Conservation (phyloP, 2,113 vertebrate species). For the Anas platyrhynchos region DNA sequence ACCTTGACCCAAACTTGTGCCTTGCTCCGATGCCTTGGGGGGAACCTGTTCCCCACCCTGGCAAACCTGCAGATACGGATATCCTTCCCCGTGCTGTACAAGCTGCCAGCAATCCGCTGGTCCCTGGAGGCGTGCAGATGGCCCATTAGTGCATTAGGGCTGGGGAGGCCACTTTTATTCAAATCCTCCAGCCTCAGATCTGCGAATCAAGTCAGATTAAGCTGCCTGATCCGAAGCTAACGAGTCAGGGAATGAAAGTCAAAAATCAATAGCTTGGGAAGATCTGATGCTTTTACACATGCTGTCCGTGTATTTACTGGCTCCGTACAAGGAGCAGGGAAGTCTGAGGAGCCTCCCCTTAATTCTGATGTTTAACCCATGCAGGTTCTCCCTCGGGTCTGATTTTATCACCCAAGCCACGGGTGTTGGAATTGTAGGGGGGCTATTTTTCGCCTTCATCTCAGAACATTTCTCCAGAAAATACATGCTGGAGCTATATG, state of each 20-base stretch:
- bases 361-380: not conserved
- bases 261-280: conserved; percentile 56
- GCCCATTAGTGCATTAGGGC: not conserved
- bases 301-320: not conserved
- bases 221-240: conserved; percentile 38
- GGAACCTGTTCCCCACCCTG: not conserved
- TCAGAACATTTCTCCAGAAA: not conserved
- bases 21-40: accelerated
- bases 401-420: accelerated
- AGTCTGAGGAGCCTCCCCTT: not conserved
- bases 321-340: not conserved
- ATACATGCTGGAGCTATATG: not conserved
- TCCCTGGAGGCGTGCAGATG: not conserved
- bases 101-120: not conserved
- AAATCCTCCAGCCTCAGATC: not conserved
- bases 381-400: not conserved
- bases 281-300: not conserved
- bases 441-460: not conserved
- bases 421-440: not conserved
- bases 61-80: accelerated
- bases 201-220: not conserved
- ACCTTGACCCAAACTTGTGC: not conserved
- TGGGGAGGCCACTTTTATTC: not conserved
- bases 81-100: accelerated
- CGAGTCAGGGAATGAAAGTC: not conserved